Evolutionary conservation across 2,797 vertebrate genomes (phyloP), one percentile per base, ranked within the genome.

Genomic region (Spinibarbus caldwelli): DNA sequence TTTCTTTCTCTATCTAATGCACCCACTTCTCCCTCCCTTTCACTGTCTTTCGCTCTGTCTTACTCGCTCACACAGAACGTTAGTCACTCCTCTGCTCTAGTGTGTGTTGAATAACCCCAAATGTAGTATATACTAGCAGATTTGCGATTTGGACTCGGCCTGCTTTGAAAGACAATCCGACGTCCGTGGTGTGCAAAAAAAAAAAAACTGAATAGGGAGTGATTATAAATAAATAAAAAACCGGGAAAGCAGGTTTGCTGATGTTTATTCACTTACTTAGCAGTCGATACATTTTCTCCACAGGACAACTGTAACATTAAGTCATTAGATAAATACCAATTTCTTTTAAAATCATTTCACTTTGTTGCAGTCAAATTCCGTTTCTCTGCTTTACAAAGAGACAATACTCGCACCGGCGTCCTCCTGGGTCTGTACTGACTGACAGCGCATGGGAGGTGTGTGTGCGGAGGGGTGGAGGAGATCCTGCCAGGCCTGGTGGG

Each of bases 401-500:
- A 59, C 66, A 57, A 71, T 78, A 43, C 64, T 59, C 5, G 15
- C 10, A 75, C 29, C 4, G 26, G 45, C 26, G 2, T 87, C 78
- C 72, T 84, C 45, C 67, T 78, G 71, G 80, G 82, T 80, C 59
- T 84, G 71, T 70, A 71, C 70, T 87, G 82, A 85, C 78, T 81
- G 81, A 87, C 88, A 87, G 80, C 62, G 36, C 62, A 87, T 67
- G 79, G 78, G 71, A 43, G 49, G 80, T 73, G 76, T 80, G 62
- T 86, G 70, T 77, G 91, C 88, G 87, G 81, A 93, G 91, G 93
- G 91, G 87, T 89, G 86, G 88, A 19, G 88, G 86, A 90, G 90
- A 92, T 92, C 78, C 81, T 86, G 83, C 86, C 82, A 85, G 84
- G 84, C 68, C 83, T 85, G 78, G 84, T 68, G 78, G 75, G 86